Conservation (phyloP, 2,113 vertebrate genomes). For the Calidris pygmaea region DNA sequence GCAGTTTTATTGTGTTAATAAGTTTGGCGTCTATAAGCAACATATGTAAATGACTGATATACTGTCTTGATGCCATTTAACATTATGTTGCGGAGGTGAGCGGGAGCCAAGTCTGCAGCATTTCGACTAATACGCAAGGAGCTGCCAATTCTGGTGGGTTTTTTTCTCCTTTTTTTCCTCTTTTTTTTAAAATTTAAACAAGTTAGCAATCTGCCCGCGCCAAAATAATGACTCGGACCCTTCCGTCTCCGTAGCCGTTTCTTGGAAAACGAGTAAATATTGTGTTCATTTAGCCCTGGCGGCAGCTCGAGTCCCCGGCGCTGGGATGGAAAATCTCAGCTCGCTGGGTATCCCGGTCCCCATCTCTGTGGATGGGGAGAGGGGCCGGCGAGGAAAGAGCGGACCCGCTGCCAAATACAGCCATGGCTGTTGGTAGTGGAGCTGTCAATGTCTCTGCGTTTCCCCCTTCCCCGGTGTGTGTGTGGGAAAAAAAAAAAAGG, state of each 20-base stretch:
- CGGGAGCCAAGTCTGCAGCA: slow-evolving; percentile 67
- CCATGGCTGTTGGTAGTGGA: accelerated
- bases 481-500: not conserved
- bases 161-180: not conserved
- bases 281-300: not conserved
- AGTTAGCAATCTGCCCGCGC: not conserved
- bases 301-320: not conserved
- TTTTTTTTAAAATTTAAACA: not conserved
- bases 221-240: not conserved
- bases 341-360: accelerated
- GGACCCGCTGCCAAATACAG: not conserved
- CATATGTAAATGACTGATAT: slow-evolving; percentile 71
- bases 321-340: not conserved
- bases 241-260: accelerated
- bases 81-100: slow-evolving; percentile 65
- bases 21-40: slow-evolving; percentile 74
- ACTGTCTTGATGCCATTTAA: slow-evolving; percentile 69
- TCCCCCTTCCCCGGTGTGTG: not conserved
- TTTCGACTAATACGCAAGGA: slow-evolving; percentile 37
- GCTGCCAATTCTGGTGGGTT: slow-evolving; percentile 47
- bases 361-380: accelerated
- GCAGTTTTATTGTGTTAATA: slow-evolving; percentile 72
- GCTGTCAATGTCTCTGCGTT: not conserved
- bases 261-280: not conserved
- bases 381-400: not conserved